phyloP scores from a whole-genome alignment of 2,888 invertebrate genomes.

The Epistrophe eligans region DNA sequence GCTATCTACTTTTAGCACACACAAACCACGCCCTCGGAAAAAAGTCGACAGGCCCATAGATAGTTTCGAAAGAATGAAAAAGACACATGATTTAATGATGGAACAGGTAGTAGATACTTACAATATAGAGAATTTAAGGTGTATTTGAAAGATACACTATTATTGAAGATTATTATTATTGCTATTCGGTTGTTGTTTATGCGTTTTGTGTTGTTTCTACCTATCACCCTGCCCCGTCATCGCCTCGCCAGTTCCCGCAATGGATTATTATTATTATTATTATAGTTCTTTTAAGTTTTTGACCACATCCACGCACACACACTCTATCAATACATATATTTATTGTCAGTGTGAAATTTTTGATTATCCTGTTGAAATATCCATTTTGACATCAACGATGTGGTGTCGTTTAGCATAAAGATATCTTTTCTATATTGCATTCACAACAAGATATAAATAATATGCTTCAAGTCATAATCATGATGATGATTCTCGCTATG shows the following conservation, averaged over 20 bases:
- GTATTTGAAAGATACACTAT: constrained; percentile 45
- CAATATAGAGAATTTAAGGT: constrained; percentile 47
- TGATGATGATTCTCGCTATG: constrained; percentile 54
- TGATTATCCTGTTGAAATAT: constrained; percentile 75
- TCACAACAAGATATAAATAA: constrained; percentile 41
- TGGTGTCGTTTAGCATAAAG: constrained; percentile 45
- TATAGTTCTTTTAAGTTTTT: constrained; percentile 48
- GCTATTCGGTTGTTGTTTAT: constrained; percentile 49
- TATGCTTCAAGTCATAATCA: constrained; percentile 50
- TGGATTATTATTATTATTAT: constrained; percentile 54
- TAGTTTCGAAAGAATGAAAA: neutral
- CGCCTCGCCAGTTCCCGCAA: neutral
- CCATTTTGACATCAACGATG: constrained; percentile 45
- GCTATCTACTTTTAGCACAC: constrained; percentile 67
- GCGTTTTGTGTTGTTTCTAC: neutral
- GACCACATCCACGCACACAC: constrained; percentile 62
- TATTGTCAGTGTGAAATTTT: constrained; percentile 62
- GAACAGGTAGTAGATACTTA: constrained; percentile 76
- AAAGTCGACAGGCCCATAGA: constrained; percentile 46
- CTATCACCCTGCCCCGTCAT: neutral
- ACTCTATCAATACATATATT: constrained; percentile 34
- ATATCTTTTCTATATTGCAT: constrained; percentile 34
- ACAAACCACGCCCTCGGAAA: constrained; percentile 50
- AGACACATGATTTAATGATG: constrained; percentile 26
- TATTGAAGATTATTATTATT: constrained; percentile 71